Evolutionary conservation across 2,888 invertebrate species (phyloP).

Genomic region (Siphonodentalium dalli): DNA sequence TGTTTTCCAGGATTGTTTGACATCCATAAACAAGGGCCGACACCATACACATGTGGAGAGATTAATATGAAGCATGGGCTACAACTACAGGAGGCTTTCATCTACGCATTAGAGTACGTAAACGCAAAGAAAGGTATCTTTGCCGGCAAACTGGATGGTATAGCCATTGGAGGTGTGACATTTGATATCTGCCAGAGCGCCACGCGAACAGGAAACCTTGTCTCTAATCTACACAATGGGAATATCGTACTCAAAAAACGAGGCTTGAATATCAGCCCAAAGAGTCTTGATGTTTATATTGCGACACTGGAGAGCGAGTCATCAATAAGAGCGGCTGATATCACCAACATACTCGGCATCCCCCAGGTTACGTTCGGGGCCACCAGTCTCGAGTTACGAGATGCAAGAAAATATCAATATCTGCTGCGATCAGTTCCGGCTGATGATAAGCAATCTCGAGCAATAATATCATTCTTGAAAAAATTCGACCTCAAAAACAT

Average conservation of each 20-base stretch:
- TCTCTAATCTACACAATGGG: conserved; percentile 56
- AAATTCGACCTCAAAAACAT: conserved; percentile 64
- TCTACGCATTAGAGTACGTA: conserved; percentile 56
- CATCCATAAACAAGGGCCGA: conserved; percentile 49
- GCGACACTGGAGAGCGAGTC: conserved; percentile 52
- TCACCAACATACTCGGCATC: conserved; percentile 47
- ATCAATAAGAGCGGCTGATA: conserved; percentile 50
- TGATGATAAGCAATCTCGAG: conserved; percentile 58
- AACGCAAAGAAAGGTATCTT: conserved; percentile 54
- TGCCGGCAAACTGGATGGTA: conserved; percentile 32
- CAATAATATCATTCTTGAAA: conserved; percentile 63
- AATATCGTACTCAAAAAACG: conserved; percentile 35
- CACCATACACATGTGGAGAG: conserved; percentile 55
- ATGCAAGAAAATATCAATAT: conserved; percentile 44
- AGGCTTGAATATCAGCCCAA: conserved; percentile 33
- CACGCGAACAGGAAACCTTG: conserved; percentile 51
- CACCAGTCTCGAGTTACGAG: conserved; percentile 43
- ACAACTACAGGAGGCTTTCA: conserved; percentile 58
- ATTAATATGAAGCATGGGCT: conserved; percentile 54
- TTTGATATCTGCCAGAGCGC: conserved; percentile 57
- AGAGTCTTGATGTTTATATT: conserved; percentile 45
- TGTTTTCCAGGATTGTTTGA: conserved; percentile 56
- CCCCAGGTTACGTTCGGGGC: conserved; percentile 60
- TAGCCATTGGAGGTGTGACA: conserved; percentile 49
- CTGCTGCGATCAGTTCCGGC: conserved; percentile 58